These are phyloP conservation scores for Vipera latastei DNA, from an alignment of 2,797 vertebrate species.

Conservation along the genomic window DNA sequence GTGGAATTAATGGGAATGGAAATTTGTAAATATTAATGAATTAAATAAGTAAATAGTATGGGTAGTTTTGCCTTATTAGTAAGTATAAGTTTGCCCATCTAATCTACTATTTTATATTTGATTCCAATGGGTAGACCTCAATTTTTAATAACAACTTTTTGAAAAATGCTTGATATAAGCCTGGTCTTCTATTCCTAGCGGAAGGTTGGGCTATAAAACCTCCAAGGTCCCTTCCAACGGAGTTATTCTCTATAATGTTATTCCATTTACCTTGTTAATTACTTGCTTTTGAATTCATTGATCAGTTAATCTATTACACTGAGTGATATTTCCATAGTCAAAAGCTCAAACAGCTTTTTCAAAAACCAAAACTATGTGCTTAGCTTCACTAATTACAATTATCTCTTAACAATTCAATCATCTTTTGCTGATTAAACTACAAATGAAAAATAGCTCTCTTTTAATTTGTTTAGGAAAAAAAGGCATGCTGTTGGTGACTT, in stretches of 20 bases:
- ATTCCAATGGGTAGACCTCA: no score
- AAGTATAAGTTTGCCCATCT: no score
- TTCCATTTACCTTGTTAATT: background rate
- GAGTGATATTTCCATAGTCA: background rate
- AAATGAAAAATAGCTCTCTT: background rate
- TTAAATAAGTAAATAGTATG: background rate
- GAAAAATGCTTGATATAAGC: no score
- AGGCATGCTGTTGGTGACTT: background rate
- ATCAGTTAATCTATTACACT: background rate
- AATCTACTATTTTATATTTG: no score
- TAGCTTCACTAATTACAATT: background rate
- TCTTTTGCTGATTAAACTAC: background rate
- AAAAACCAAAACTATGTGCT: background rate
- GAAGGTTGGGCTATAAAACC: no score
- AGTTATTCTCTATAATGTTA: no score
- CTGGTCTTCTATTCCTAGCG: no score
- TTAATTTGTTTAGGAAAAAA: background rate
- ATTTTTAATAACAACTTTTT: no score
- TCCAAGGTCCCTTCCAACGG: no score
- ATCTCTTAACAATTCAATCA: background rate
- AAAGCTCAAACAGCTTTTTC: background rate
- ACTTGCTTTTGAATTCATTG: background rate
- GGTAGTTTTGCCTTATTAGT: no score
- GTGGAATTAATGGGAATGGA: background rate
- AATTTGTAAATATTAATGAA: background rate